Evolutionary conservation across 2,797 vertebrate species (phyloP).

Genomic region (Pygocentrus nattereri): DNA sequence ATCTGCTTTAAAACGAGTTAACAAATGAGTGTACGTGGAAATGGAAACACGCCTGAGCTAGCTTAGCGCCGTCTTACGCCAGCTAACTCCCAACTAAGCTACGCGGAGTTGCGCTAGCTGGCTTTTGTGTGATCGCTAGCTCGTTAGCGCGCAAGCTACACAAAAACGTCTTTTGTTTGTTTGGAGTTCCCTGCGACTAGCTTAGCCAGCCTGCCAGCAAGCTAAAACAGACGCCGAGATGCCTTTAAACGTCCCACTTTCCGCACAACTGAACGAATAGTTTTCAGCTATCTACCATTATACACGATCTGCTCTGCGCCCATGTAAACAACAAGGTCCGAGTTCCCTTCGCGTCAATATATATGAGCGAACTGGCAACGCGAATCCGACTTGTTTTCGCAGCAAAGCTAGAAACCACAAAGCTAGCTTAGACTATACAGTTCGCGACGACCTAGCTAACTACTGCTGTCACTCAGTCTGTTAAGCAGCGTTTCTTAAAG

Average conservation of each 20-base stretch:
- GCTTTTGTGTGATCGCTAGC: conserved; percentile 41
- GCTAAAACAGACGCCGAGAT: neutral
- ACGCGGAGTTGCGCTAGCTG: conserved; percentile 40
- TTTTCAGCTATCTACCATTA: conserved; percentile 19
- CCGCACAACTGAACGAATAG: neutral
- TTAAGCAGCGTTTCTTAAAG: neutral
- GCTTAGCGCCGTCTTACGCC: too few relatives aligned
- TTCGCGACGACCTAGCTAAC: neutral
- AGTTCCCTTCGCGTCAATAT: neutral
- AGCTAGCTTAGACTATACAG: too few relatives aligned
- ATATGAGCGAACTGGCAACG: neutral
- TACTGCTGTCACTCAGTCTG: too few relatives aligned
- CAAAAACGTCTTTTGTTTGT: conserved; percentile 56
- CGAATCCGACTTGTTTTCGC: neutral
- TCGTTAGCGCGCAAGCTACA: conserved; percentile 56
- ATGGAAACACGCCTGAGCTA: too few relatives aligned
- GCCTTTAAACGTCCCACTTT: neutral
- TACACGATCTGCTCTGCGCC: neutral
- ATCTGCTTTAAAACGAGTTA: neutral
- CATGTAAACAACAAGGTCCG: conserved; percentile 6
- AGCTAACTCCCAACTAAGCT: conserved; percentile 59
- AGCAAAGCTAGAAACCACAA: neutral
- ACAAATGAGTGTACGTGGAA: neutral
- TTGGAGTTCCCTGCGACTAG: conserved; percentile 38
- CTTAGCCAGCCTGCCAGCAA: neutral